Conservation (phyloP, 2,113 vertebrate species). For the Anolis carolinensis region DNA sequence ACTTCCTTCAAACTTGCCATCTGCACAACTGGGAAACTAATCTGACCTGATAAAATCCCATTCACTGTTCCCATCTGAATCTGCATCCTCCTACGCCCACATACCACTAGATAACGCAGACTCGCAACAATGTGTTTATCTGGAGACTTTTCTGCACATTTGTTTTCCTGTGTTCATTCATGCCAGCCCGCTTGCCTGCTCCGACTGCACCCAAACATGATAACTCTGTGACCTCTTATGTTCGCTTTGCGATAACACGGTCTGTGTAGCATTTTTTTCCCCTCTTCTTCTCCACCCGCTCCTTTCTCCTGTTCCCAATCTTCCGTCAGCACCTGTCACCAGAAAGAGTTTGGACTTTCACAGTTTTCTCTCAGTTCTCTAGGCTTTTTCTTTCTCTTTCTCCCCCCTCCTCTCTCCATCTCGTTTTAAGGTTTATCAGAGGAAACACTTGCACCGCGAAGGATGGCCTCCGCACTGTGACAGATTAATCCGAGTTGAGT, state of each 20-base stretch:
- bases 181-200: conserved; percentile 36
- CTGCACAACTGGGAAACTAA: background rate
- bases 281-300: conserved; percentile 36
- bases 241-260: conserved; percentile 76
- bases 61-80: background rate
- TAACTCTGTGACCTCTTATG: conserved; percentile 69
- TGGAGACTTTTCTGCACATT: conserved; percentile 41
- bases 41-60: background rate
- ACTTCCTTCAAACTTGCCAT: conserved; percentile 30
- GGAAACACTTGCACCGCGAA: conserved; percentile 95
- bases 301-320: conserved; percentile 86
- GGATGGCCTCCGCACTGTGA: conserved; percentile 94
- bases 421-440: conserved; percentile 93
- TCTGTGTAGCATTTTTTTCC: conserved; percentile 74
- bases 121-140: conserved; percentile 44
- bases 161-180: conserved; percentile 50
- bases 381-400: conserved; percentile 56
- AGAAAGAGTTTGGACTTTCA: conserved; percentile 62
- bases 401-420: conserved; percentile 63
- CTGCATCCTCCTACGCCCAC: background rate
- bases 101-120: conserved; percentile 32
- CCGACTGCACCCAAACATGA: conserved; percentile 48
- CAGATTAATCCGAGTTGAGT: conserved; percentile 97
- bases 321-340: conserved; percentile 94
- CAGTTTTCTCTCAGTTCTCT: conserved; percentile 65